Percentiles rank a stretch among this genome's conserved stretches.
Evolutionary conservation across 2,888 invertebrate genomes (phyloP).

Genomic region (Oconnorella tubifera): DNA sequence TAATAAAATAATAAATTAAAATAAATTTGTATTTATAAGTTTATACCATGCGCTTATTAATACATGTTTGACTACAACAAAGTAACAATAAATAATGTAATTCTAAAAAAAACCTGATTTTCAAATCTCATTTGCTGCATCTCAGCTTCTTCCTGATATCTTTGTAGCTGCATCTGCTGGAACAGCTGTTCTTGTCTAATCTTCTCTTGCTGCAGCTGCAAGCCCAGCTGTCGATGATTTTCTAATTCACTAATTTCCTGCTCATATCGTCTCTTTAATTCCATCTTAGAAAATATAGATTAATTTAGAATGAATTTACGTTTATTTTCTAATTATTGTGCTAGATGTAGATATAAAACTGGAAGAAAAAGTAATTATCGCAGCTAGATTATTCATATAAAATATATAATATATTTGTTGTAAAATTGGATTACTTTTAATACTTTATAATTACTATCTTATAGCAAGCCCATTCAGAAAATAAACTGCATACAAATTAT

Average conservation of each 20-base stretch:
- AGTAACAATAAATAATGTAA: too few relatives aligned
- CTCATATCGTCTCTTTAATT: slow-evolving; percentile 9
- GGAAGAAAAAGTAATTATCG: neutral
- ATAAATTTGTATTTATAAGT: too few relatives aligned
- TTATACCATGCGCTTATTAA: too few relatives aligned
- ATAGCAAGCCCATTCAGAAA: too few relatives aligned
- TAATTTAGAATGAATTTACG: neutral
- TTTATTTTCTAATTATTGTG: neutral
- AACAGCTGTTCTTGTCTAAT: slow-evolving; percentile 1
- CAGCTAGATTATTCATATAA: neutral
- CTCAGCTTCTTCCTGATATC: neutral
- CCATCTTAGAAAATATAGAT: neutral
- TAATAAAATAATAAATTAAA: too few relatives aligned
- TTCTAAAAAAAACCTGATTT: too few relatives aligned
- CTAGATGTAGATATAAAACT: too few relatives aligned
- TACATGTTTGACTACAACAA: too few relatives aligned
- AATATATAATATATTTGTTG: neutral
- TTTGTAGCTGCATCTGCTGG: slow-evolving; percentile 2
- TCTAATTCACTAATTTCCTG: slow-evolving; percentile 8
- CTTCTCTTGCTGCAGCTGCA: slow-evolving; percentile 5
- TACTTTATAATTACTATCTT: too few relatives aligned
- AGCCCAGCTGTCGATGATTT: slow-evolving; percentile 6
- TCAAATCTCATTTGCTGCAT: neutral
- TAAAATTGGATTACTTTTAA: neutral
- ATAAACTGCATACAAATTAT: too few relatives aligned